A percentile compares a stretch with the other conserved stretches of the same genome.
phyloP scores from a whole-genome alignment of 2,888 invertebrate genomes.

The Chloroclysta siterata region DNA sequence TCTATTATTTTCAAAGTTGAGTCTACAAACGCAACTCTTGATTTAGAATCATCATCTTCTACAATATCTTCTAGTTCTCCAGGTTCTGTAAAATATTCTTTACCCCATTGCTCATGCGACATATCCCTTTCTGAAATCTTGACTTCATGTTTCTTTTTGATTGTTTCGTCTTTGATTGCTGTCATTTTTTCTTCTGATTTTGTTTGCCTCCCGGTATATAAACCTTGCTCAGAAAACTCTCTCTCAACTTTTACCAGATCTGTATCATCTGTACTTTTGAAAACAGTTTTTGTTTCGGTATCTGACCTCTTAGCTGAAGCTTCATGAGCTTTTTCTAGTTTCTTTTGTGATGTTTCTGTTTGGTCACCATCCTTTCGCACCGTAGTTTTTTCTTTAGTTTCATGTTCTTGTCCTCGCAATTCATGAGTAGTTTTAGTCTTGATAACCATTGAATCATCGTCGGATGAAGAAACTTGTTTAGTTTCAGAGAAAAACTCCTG shows the following conservation, averaged over 20 bases:
- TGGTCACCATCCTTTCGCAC: conserved; percentile 75
- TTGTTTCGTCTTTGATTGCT: conserved; percentile 77
- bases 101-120: conserved; percentile 82
- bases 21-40: conserved; percentile 74
- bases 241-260: conserved; percentile 74
- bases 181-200: conserved; percentile 82
- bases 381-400: conserved; percentile 77
- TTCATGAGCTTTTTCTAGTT: conserved; percentile 82
- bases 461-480: conserved; percentile 79
- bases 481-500: conserved; percentile 79
- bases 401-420: conserved; percentile 78
- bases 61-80: conserved; percentile 76
- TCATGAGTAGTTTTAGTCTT: conserved; percentile 80
- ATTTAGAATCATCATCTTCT: conserved; percentile 72
- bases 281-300: conserved; percentile 76
- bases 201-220: conserved; percentile 75
- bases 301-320: conserved; percentile 78
- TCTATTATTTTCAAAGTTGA: conserved; percentile 75
- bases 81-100: conserved; percentile 81
- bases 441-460: conserved; percentile 77
- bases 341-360: conserved; percentile 81
- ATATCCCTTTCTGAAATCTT: conserved; percentile 82
- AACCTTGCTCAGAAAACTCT: conserved; percentile 76
- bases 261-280: conserved; percentile 73
- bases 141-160: conserved; percentile 78